These are phyloP conservation scores for Lepidonotus clava DNA, from an alignment of 2,888 invertebrate species.

Conservation along the genomic window DNA sequence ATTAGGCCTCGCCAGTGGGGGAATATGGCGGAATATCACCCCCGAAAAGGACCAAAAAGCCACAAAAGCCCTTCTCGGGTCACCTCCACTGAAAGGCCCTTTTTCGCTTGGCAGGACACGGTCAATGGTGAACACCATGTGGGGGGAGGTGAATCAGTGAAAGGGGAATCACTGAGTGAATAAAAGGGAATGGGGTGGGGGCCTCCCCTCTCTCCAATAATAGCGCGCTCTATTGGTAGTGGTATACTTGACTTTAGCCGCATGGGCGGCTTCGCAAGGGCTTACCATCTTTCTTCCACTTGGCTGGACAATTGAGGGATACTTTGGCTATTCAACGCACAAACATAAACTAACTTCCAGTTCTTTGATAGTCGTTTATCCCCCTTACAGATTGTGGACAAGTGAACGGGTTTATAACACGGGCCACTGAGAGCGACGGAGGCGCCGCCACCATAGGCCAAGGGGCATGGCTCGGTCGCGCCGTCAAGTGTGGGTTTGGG, in stretches of 20 bases:
- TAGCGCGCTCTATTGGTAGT: background rate
- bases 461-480: background rate
- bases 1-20: background rate
- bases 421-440: background rate
- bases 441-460: background rate
- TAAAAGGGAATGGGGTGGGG: too few relatives aligned
- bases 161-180: too few relatives aligned
- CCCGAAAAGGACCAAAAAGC: background rate
- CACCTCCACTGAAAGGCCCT: slow-evolving; percentile 40
- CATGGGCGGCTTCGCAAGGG: background rate
- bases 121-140: slow-evolving; percentile 29
- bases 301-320: background rate
- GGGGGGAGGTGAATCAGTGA: background rate
- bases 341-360: slow-evolving; percentile 6
- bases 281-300: slow-evolving; percentile 14
- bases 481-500: background rate
- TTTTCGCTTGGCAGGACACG: background rate
- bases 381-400: background rate
- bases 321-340: slow-evolving; percentile 24
- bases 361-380: slow-evolving; percentile 9
- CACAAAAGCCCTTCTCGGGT: background rate
- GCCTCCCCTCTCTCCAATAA: background rate
- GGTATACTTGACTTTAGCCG: background rate
- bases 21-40: slow-evolving; percentile 19
- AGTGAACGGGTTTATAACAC: background rate